Evolutionary conservation across 2,888 invertebrate species (phyloP).

Genomic region (Adineta ricciae): DNA sequence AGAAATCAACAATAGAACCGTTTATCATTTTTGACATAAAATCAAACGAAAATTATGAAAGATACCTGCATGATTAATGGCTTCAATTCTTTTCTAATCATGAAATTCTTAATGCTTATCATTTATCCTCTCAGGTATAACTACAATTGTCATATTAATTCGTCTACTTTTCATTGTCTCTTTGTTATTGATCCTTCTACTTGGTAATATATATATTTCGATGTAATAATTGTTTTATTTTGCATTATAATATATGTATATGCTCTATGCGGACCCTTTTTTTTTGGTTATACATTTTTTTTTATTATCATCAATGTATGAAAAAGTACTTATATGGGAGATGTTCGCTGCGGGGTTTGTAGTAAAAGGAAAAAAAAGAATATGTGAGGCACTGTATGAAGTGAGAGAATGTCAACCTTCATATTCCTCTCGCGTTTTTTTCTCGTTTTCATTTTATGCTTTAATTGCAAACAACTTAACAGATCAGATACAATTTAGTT

Average conservation of each 20-base stretch:
- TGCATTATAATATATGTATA: not conserved
- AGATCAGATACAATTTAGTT: no score
- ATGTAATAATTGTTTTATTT: not conserved
- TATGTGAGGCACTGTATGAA: not conserved
- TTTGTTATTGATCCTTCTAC: not conserved
- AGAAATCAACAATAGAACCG: not conserved
- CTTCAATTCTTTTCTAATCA: not conserved
- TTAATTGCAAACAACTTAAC: not conserved
- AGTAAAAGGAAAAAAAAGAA: not conserved
- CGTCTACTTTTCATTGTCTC: not conserved
- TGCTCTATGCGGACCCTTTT: not conserved
- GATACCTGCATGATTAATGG: not conserved
- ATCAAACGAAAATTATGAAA: not conserved
- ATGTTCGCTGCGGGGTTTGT: not conserved
- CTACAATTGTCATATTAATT: not conserved
- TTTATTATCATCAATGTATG: not conserved
- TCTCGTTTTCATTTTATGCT: not conserved
- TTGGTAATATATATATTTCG: not conserved
- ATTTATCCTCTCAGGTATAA: not conserved
- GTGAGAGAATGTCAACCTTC: not conserved
- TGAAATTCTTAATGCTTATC: not conserved
- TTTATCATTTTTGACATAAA: not conserved
- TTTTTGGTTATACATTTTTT: not conserved
- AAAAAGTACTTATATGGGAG: not conserved
- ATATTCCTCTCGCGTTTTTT: not conserved